phyloP scores from a whole-genome alignment of 2,888 invertebrate species.

The Ornithoptera alexandrae region DNA sequence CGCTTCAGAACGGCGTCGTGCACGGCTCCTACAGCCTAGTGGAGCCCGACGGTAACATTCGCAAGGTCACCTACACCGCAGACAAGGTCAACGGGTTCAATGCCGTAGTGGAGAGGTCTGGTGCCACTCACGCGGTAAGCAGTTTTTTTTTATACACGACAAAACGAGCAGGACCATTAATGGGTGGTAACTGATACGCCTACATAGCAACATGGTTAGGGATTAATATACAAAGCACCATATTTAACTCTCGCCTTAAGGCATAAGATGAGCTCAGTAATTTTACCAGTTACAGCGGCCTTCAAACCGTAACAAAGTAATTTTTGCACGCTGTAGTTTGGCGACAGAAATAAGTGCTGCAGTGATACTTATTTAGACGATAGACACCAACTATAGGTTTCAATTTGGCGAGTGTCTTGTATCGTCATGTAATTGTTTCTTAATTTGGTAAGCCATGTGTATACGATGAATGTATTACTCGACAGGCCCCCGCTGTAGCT shows the following conservation, averaged over 20 bases:
- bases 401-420: no score
- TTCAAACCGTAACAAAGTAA: no score
- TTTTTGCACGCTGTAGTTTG: no score
- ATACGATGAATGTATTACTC: slow-evolving; percentile 1
- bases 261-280: no score
- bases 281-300: no score
- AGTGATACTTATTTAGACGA: no score
- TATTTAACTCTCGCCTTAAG: no score
- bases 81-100: slow-evolving; percentile 77
- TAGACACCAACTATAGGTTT: no score
- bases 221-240: no score
- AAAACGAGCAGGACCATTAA: neutral
- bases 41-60: slow-evolving; percentile 74
- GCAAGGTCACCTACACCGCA: slow-evolving; percentile 77
- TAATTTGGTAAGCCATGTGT: neutral
- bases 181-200: neutral
- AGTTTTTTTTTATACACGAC: neutral
- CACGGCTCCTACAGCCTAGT: slow-evolving; percentile 78
- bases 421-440: no score
- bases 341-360: no score
- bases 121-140: slow-evolving; percentile 62
- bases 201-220: neutral
- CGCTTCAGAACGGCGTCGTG: slow-evolving; percentile 75
- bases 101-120: slow-evolving; percentile 75
- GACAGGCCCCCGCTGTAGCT: slow-evolving; percentile 46